Evolutionary conservation across 2,888 invertebrate species (phyloP).

Genomic region (Alentia gelatinosa): DNA sequence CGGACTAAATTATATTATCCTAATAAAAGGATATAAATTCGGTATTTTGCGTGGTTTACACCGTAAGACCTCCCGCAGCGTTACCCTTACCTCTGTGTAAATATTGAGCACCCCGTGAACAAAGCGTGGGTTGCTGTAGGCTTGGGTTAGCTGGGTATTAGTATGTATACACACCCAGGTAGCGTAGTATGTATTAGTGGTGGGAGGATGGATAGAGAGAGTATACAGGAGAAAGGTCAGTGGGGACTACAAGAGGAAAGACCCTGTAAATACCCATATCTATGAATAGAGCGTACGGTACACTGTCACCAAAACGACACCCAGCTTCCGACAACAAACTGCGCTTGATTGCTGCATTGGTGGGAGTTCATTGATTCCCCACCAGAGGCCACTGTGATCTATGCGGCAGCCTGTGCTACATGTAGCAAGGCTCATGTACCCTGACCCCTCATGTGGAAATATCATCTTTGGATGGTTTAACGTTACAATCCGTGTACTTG

Average conservation of each 20-base stretch:
- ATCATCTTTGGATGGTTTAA: too few species aligned
- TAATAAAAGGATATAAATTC: too few species aligned
- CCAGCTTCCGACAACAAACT: not conserved
- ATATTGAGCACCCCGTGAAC: not conserved
- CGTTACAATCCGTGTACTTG: too few species aligned
- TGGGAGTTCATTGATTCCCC: not conserved
- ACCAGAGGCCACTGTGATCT: not conserved
- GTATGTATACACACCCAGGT: not conserved
- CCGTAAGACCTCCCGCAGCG: not conserved
- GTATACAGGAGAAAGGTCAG: too few species aligned
- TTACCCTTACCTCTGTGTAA: not conserved
- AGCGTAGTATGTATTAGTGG: too few species aligned
- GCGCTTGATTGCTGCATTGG: not conserved
- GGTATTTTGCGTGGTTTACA: too few species aligned
- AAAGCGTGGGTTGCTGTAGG: not conserved
- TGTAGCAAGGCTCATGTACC: too few species aligned
- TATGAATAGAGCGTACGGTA: not conserved
- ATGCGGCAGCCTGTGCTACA: too few species aligned
- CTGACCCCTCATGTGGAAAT: too few species aligned
- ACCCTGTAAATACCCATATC: not conserved
- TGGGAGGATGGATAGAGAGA: not conserved
- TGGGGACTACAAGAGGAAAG: not conserved
- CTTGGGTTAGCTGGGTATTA: not conserved
- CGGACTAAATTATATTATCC: too few species aligned
- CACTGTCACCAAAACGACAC: not conserved